These are phyloP conservation scores for Amiota minor DNA, from an alignment of 2,888 invertebrate genomes.

Conservation along the genomic window DNA sequence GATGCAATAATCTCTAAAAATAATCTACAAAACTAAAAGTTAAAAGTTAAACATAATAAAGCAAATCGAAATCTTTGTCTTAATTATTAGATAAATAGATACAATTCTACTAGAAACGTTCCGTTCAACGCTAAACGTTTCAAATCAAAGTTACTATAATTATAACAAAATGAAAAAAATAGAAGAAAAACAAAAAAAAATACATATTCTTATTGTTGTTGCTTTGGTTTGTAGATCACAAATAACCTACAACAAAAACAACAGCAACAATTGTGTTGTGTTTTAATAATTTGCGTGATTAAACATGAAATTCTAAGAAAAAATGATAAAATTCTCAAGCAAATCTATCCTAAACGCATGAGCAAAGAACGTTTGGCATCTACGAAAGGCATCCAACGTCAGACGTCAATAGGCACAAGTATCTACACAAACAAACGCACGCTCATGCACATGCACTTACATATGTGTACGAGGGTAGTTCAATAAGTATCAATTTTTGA, in stretches of 20 bases:
- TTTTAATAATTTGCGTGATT: slow-evolving; percentile 24
- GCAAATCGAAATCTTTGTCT: background rate
- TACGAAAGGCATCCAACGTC: too few species aligned
- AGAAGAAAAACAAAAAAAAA: too few species aligned
- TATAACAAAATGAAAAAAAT: slow-evolving; percentile 14
- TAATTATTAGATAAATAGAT: background rate
- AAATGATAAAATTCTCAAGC: slow-evolving; percentile 26
- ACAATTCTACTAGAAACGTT: too few species aligned
- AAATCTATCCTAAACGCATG: background rate
- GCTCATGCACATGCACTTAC: too few species aligned
- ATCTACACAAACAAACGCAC: background rate
- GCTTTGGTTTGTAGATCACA: slow-evolving; percentile 16
- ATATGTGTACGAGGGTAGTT: too few species aligned
- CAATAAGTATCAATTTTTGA: too few species aligned
- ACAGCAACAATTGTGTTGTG: background rate
- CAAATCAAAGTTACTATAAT: slow-evolving; percentile 23
- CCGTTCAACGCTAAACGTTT: background rate
- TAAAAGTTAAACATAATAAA: background rate
- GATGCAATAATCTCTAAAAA: background rate
- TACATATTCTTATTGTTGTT: slow-evolving; percentile 19
- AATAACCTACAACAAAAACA: background rate
- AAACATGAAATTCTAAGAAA: slow-evolving; percentile 46
- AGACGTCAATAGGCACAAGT: slow-evolving; percentile 10
- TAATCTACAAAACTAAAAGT: background rate
- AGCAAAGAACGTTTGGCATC: background rate